phyloP scores from a whole-genome alignment of 2,888 invertebrate genomes.

The Sarcophaga carnaria region DNA sequence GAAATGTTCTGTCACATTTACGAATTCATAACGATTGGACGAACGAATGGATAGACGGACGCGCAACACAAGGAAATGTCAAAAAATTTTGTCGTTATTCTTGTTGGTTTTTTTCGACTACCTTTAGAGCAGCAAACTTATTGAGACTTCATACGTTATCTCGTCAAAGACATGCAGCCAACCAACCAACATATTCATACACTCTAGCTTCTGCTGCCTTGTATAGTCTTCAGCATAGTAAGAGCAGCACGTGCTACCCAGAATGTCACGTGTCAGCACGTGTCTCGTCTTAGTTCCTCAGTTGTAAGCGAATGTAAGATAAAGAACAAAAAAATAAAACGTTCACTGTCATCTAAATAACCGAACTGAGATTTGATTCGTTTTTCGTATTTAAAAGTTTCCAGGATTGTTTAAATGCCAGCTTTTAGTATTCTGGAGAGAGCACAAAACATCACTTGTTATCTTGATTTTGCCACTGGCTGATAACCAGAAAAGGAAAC shows the following conservation, averaged over 20 bases:
- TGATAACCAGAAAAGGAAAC: slow-evolving; percentile 64
- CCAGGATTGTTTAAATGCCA: background rate
- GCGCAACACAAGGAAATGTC: slow-evolving; percentile 37
- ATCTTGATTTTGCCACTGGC: slow-evolving; percentile 71
- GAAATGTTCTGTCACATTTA: slow-evolving; percentile 65
- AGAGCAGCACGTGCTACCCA: slow-evolving; percentile 74
- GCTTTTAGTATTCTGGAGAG: slow-evolving; percentile 36
- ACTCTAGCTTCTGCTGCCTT: background rate
- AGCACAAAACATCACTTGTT: slow-evolving; percentile 70
- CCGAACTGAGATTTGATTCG: slow-evolving; percentile 45
- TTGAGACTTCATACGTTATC: slow-evolving; percentile 64
- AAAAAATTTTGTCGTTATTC: background rate
- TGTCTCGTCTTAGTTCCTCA: slow-evolving; percentile 56
- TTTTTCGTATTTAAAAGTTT: background rate
- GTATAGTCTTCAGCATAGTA: slow-evolving; percentile 11
- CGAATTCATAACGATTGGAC: slow-evolving; percentile 59
- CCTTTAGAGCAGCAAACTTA: slow-evolving; percentile 25
- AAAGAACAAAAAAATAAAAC: slow-evolving; percentile 33
- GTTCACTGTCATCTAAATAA: slow-evolving; percentile 53
- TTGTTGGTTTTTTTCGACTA: background rate
- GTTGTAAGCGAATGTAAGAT: slow-evolving; percentile 20
- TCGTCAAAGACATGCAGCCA: slow-evolving; percentile 60
- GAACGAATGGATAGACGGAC: slow-evolving; percentile 32
- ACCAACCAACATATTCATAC: background rate
- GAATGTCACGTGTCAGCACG: slow-evolving; percentile 78